Conservation (phyloP, 2,113 vertebrate species). For the Pelusios castaneus region DNA sequence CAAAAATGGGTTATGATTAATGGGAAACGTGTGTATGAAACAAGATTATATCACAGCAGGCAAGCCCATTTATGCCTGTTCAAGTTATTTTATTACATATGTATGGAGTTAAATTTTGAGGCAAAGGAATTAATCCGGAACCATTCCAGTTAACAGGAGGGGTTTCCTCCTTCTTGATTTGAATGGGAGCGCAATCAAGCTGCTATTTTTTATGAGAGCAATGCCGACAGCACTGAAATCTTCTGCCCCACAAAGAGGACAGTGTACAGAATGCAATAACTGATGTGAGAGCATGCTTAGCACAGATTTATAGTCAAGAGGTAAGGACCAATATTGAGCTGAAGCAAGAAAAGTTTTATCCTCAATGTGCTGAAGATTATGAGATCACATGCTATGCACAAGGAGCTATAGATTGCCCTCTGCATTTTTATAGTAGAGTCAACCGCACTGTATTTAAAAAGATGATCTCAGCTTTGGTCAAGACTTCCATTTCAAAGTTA, state of each 20-base stretch:
- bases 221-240: neutral
- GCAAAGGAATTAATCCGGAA: neutral
- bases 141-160: neutral
- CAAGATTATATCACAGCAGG: neutral
- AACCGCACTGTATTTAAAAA: neutral
- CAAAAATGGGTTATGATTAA: conserved; percentile 41
- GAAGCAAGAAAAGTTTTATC: neutral
- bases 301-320: neutral
- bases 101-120: neutral
- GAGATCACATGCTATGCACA: neutral
- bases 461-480: conserved; percentile 67
- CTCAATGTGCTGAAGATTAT: neutral
- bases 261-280: neutral
- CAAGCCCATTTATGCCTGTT: conserved; percentile 13
- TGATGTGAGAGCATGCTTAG: neutral
- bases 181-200: fast-evolving
- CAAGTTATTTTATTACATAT: neutral
- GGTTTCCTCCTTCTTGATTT: neutral
- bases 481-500: conserved; percentile 78
- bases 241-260: neutral
- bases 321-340: neutral
- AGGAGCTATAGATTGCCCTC: neutral
- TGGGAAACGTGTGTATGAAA: neutral
- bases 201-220: neutral
- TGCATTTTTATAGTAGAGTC: neutral